Percentiles rank a stretch among this genome's conserved stretches.
phyloP scores from a whole-genome alignment of 2,113 vertebrate species.

The Apeltes quadracus region DNA sequence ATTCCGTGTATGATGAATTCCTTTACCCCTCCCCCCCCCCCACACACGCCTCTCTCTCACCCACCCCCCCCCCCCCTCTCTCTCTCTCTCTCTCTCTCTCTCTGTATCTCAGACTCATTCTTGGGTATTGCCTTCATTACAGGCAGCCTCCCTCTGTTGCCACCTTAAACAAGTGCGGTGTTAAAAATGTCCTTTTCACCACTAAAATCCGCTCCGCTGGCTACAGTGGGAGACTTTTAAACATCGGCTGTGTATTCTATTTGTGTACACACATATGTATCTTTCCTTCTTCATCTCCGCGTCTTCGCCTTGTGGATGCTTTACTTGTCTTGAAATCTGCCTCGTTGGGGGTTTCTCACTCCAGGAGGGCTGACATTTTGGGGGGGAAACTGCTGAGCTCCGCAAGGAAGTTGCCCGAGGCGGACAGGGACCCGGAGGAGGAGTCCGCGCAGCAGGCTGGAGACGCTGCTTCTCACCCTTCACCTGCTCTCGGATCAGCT shows the following conservation, averaged over 20 bases:
- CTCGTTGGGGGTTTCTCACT: constrained; percentile 14
- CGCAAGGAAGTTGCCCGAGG: constrained; percentile 78
- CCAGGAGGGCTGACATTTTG: constrained; percentile 34
- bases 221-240: constrained; percentile 52
- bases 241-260: background rate
- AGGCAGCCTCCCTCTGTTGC: constrained; percentile 48
- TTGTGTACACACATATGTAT: background rate
- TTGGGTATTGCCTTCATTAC: constrained; percentile 55
- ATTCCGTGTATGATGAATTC: constrained; percentile 60
- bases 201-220: constrained; percentile 4
- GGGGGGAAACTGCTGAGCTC: constrained; percentile 69
- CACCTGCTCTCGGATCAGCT: constrained; percentile 34
- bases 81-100: background rate
- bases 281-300: background rate
- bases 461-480: constrained; percentile 33
- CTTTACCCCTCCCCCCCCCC: constrained; percentile 35
- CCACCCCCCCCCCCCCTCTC: background rate
- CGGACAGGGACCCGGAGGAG: constrained; percentile 53
- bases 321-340: constrained; percentile 25
- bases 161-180: constrained; percentile 61
- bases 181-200: constrained; percentile 15
- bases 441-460: constrained; percentile 48
- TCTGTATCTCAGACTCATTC: constrained; percentile 51
- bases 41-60: background rate
- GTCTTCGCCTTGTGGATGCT: constrained; percentile 9